A percentile compares a stretch with the other conserved stretches of the same genome.
Conservation (phyloP, 2,888 invertebrate species). For the Pammene fasciana region DNA sequence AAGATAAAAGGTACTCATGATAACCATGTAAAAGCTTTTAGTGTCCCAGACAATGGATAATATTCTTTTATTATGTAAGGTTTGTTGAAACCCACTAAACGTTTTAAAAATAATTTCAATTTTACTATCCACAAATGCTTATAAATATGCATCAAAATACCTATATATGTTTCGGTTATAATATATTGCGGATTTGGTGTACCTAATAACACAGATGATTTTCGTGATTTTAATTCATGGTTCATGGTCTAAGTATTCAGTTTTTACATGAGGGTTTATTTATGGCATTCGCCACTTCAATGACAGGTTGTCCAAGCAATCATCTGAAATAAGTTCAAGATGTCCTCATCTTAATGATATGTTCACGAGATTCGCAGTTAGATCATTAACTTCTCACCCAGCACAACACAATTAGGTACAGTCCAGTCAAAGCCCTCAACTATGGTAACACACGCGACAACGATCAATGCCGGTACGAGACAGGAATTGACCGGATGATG, state of each 20-base stretch:
- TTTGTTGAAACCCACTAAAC: background rate
- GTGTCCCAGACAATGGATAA: conserved; percentile 17
- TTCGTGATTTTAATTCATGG: too few species aligned
- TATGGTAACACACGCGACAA: conserved; percentile 39
- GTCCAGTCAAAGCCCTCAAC: conserved; percentile 1
- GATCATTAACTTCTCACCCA: background rate
- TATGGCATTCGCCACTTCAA: too few species aligned
- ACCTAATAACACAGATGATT: too few species aligned
- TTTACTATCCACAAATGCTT: background rate
- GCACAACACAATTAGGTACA: background rate
- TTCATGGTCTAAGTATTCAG: too few species aligned
- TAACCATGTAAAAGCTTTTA: conserved; percentile 37
- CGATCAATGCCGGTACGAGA: conserved; percentile 51
- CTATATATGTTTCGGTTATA: too few species aligned
- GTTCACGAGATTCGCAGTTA: background rate
- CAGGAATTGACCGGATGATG: conserved; percentile 78
- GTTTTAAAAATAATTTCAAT: background rate
- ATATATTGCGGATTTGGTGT: too few species aligned
- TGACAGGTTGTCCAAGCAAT: too few species aligned
- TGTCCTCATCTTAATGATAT: too few species aligned
- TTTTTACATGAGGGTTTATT: too few species aligned
- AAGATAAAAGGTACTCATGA: conserved; percentile 24
- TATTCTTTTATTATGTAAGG: background rate
- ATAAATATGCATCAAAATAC: too few species aligned
- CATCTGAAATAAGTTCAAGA: too few species aligned